These are phyloP conservation scores for Psilopogon haemacephalus DNA, from an alignment of 2,113 vertebrate species.

Conservation along the genomic window DNA sequence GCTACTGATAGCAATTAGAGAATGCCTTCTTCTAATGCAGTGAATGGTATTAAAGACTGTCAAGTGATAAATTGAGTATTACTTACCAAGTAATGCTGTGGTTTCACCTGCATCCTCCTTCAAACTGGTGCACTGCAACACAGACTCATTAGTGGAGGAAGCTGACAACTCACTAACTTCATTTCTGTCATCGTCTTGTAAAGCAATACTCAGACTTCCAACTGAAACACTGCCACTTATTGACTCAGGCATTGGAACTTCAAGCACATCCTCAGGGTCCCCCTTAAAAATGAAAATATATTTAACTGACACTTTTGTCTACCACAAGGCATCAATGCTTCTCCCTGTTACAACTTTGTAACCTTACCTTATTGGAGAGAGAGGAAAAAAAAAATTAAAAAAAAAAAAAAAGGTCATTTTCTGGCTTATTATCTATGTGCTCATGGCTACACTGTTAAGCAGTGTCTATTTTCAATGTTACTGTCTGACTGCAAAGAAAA, in stretches of 20 bases:
- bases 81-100: conserved; percentile 76
- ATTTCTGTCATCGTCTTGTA: conserved; percentile 70
- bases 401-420: background rate
- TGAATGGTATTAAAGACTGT: background rate
- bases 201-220: conserved; percentile 57
- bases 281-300: conserved; percentile 64
- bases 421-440: fast-evolving
- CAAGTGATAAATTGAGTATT: background rate
- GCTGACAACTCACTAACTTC: conserved; percentile 55
- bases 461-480: background rate
- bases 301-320: background rate
- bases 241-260: conserved; percentile 68
- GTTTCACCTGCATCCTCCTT: conserved; percentile 75
- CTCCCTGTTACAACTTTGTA: background rate
- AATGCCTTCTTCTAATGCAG: background rate
- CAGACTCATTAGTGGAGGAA: conserved; percentile 57
- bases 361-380: background rate
- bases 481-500: background rate
- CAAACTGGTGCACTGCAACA: conserved; percentile 46
- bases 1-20: background rate
- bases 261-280: conserved; percentile 72
- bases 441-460: background rate
- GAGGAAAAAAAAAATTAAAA: too few species aligned
- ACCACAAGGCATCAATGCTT: background rate
- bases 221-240: conserved; percentile 61